Evolutionary conservation across 2,113 vertebrate species (phyloP).

Genomic region (Trachemys scripta): DNA sequence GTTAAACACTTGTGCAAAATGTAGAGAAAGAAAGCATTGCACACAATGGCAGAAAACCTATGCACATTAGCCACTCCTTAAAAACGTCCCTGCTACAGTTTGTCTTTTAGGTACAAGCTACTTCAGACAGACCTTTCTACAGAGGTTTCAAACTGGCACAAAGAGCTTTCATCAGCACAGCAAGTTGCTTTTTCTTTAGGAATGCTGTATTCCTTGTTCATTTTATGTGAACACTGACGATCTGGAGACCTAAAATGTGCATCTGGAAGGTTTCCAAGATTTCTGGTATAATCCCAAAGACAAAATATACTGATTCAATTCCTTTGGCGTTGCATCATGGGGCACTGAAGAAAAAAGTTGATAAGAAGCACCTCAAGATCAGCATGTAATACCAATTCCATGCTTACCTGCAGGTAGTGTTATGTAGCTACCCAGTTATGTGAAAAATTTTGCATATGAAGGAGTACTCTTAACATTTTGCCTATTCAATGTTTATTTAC

Average conservation of each 20-base stretch:
- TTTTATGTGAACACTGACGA: slow-evolving; percentile 33
- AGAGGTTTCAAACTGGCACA: neutral
- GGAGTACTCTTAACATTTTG: neutral
- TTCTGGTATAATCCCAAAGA: slow-evolving; percentile 47
- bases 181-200: neutral
- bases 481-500: neutral
- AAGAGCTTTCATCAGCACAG: neutral
- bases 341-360: slow-evolving; percentile 67
- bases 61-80: neutral
- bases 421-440: neutral
- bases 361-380: slow-evolving; percentile 61
- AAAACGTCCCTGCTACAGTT: neutral
- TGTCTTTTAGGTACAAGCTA: neutral
- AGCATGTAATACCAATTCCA: neutral
- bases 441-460: neutral
- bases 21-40: neutral
- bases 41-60: neutral
- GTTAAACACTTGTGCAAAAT: neutral
- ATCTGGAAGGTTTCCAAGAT: slow-evolving; percentile 58
- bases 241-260: slow-evolving; percentile 46
- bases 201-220: neutral
- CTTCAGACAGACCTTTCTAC: slow-evolving; percentile 3
- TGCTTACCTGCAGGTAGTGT: neutral
- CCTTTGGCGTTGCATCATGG: slow-evolving; percentile 45
- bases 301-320: slow-evolving; percentile 68